Percentiles rank a stretch among this genome's conserved stretches.
Evolutionary conservation across 1,140 invertebrate species (phyloP).

Genomic region (Lepidostoma basale): DNA sequence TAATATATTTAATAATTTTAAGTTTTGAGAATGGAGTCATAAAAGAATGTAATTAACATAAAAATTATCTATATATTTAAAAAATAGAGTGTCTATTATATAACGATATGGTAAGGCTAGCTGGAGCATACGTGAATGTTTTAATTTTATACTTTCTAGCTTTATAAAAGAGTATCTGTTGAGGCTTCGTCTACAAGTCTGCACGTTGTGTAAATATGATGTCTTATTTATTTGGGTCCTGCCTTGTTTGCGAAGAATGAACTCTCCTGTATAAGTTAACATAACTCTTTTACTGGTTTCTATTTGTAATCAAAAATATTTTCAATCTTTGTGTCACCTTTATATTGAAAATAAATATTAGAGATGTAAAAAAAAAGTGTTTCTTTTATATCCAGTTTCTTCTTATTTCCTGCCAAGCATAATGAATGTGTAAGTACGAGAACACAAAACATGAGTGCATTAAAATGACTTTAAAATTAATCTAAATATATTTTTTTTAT

Average conservation of each 20-base stretch:
- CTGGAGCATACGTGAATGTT: conserved; percentile 2
- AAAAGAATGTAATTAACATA: conserved; percentile 10
- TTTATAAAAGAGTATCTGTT: background rate
- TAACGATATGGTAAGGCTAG: conserved; percentile 3
- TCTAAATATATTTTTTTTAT: no score
- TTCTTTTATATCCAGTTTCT: no score
- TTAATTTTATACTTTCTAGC: conserved; percentile 1
- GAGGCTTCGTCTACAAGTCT: conserved; percentile 5
- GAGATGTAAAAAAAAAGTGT: conserved; percentile 17
- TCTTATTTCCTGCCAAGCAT: no score
- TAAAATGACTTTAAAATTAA: no score
- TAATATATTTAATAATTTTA: conserved; percentile 22
- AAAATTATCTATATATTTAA: conserved; percentile 21
- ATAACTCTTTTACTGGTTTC: conserved; percentile 8
- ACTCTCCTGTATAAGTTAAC: conserved; percentile 10
- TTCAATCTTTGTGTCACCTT: conserved; percentile 26
- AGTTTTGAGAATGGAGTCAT: background rate
- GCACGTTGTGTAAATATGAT: conserved; percentile 13
- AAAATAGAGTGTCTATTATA: conserved; percentile 26
- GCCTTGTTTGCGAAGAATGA: conserved; percentile 1
- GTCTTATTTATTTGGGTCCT: conserved; percentile 16
- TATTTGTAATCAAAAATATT: conserved; percentile 22
- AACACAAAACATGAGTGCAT: no score
- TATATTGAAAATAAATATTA: conserved; percentile 28
- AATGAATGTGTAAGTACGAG: no score